Base-by-base conservation (phyloP, 2,888 invertebrate genomes). In the Eucera pruinosa region DNA sequence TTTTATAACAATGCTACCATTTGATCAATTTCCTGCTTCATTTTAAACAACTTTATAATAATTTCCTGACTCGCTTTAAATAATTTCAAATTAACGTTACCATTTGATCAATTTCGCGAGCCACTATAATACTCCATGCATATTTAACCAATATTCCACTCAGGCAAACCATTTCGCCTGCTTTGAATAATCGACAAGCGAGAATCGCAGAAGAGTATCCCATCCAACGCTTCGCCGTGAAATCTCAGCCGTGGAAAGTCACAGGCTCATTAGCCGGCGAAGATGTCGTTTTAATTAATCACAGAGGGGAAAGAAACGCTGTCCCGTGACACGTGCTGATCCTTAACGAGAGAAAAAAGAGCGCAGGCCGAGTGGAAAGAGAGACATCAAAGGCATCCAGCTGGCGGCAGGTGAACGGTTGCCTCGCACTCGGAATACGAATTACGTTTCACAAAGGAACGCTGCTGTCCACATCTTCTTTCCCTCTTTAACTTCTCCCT, bases 361-460 rank as follows among this genome's bases (percentile, higher is more conserved):
- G 45, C n/a, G 50, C 9, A 6, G 18, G 48, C 6, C 2, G 2
- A 11, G 54, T 20, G 27, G 39, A 43, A 25, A 61, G 30, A 23
- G 64, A 58, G 64, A 69, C 73, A 69, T 74, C 69, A 80, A 80
- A 80, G 78, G n/a, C 18, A 57, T 43, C 33, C 61, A 45, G 57
- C 55, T 69, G 74, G 52, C 69, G 45, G 60, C 58, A 50, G 54
- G 67, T 60, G 65, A 66, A 78, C 69, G 58, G 47, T 45, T 47
- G 23, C 25, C 20, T 78, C 61, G 65, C 55, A 62, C 74, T 70
- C 33, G 61, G 64, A 78, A 80, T 70, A 70, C 78, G 74, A 67
- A 80, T 80, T 75, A 75, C 61, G 43, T 70, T 66, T 58, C 69
- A 69, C 73, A 78, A 78, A 78, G 78, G 61, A 43, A 55, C 20